Conservation (phyloP, 2,888 invertebrate genomes). For the Nesidiocoris tenuis region DNA sequence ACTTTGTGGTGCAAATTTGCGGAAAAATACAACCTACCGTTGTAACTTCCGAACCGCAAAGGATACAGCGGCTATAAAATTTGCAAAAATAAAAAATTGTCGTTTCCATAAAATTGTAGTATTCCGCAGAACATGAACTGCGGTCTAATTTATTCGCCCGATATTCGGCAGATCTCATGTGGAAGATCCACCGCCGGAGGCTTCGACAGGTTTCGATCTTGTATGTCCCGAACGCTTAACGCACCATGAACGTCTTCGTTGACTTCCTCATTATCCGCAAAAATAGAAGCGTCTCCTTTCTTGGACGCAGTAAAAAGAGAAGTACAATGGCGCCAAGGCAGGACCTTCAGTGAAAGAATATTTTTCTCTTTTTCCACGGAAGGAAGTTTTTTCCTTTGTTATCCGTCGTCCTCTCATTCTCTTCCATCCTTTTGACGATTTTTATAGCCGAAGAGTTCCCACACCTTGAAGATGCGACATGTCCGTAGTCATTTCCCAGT, state of each 20-base stretch:
- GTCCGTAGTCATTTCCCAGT: not conserved
- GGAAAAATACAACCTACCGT: too few species aligned
- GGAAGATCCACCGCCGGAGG: not conserved
- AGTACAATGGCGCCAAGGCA: not conserved
- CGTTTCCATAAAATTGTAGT: too few species aligned
- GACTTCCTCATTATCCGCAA: not conserved
- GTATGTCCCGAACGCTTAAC: not conserved
- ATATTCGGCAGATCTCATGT: too few species aligned
- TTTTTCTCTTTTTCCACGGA: not conserved
- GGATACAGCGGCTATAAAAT: too few species aligned
- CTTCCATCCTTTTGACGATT: not conserved
- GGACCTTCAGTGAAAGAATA: not conserved
- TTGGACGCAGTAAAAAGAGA: not conserved
- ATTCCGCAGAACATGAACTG: too few species aligned
- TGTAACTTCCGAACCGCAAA: too few species aligned
- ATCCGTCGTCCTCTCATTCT: not conserved
- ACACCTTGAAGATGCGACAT: not conserved
- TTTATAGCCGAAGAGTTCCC: not conserved
- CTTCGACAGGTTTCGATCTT: not conserved
- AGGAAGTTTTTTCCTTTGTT: not conserved
- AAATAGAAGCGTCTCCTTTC: not conserved
- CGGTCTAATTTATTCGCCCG: too few species aligned
- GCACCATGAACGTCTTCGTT: not conserved
- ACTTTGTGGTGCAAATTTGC: too few species aligned
- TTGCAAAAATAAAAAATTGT: too few species aligned